phyloP scores from a whole-genome alignment of 2,797 vertebrate species.

The Bovichtus variegatus region DNA sequence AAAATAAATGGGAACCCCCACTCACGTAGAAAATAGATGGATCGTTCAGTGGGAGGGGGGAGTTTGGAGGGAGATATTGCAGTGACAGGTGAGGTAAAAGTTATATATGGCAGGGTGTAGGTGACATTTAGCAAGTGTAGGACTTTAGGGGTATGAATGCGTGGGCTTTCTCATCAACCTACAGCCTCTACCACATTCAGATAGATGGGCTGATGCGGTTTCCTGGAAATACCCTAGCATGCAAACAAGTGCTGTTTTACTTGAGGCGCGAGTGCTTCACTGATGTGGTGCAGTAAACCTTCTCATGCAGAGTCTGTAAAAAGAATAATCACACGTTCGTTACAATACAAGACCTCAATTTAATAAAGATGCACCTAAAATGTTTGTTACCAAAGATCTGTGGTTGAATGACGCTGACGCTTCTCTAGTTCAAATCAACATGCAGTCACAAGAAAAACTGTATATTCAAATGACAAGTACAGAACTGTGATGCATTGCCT shows the following conservation, averaged over 20 bases:
- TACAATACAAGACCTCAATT: not conserved
- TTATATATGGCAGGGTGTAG: constrained; percentile 63
- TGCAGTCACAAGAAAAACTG: not conserved
- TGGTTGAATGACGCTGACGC: not conserved
- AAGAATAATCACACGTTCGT: not conserved
- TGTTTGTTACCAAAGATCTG: not conserved
- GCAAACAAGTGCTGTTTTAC: constrained; percentile 55
- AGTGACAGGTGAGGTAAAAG: constrained; percentile 58
- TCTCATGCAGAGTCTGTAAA: not conserved
- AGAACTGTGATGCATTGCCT: not conserved
- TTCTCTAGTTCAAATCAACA: not conserved
- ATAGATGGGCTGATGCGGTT: constrained; percentile 63
- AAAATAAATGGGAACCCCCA: constrained; percentile 42
- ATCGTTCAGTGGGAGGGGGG: constrained; percentile 66
- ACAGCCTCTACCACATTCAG: constrained; percentile 48
- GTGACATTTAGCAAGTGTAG: constrained; percentile 80
- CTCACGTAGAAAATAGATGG: constrained; percentile 24
- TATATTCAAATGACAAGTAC: not conserved
- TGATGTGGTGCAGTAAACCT: not conserved
- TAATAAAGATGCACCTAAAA: not conserved
- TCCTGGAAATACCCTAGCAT: constrained; percentile 81
- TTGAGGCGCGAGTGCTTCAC: constrained; percentile 15
- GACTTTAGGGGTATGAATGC: constrained; percentile 34
- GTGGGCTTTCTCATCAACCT: constrained; percentile 58
- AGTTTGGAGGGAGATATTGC: constrained; percentile 58